Evolutionary conservation across 2,888 invertebrate genomes (phyloP), one percentile per base, ranked within the genome.

Genomic region (Thereva unica): DNA sequence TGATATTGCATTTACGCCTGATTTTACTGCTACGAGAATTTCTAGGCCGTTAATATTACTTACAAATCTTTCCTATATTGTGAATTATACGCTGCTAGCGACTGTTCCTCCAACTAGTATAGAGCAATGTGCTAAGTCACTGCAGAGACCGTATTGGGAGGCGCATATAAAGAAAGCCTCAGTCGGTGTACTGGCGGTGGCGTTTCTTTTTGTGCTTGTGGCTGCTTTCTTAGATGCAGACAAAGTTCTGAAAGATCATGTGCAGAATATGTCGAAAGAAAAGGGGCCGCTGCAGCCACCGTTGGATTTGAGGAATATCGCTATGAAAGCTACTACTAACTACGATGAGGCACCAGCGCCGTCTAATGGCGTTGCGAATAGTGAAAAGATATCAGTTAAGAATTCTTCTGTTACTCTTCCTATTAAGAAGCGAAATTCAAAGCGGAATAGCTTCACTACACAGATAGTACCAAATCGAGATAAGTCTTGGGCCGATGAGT

Each of bases 1-100:
- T 66, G 92, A 94, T 74, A 91, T 95, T 70, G 91, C 90, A 70
- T 95, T 93, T 78, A 92, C 92, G 0, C 92, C 95, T 0, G 95
- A 95, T 81, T 92, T 94, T 76, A 92, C 93, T 0, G 80, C 92
- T 74, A 86, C 91, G 0, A 85, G 89, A 70, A 86, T 93, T 45
- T 86, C 89, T 69, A 83, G 89, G 56, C 83, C 84, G 4, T 80
- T 91, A 8, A 81, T 85, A 66, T 80, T 89, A 56, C 79, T 83
- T 37, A 89, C 89, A 6, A 88, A 87, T 74, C 78, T 88, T 37
- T 85, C 83, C 63, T 81, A 82, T 67, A 80, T 80, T 6, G 84
- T 90, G 37, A 88, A 87, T 77, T 92, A 89, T 76, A 85, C 88
- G 0, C 79, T 93, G 68, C 84, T 89, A 56, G 89, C 90, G 4